These are phyloP conservation scores for Drosophila quadrilineata DNA, from an alignment of 1,140 invertebrate species.

Conservation along the genomic window DNA sequence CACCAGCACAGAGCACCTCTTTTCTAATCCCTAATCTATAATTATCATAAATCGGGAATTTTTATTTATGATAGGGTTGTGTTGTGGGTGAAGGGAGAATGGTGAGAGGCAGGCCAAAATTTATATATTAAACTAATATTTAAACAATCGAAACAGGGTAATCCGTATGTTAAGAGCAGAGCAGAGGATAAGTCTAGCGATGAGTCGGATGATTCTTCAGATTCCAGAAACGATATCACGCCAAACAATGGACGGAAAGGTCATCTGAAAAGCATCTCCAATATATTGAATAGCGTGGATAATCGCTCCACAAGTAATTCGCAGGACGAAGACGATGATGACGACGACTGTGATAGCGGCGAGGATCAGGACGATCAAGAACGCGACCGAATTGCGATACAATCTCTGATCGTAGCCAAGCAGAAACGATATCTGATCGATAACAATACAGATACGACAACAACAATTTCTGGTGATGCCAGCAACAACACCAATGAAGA, in stretches of 20 bases:
- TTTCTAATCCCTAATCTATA: too few relatives aligned
- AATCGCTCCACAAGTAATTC: slow-evolving; percentile 68
- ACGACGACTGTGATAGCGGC: slow-evolving; percentile 54
- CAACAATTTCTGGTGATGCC: too few relatives aligned
- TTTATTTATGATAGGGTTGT: too few relatives aligned
- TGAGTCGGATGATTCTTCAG: slow-evolving; percentile 71
- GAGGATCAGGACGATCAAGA: slow-evolving; percentile 27
- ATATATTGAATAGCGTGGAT: slow-evolving; percentile 60
- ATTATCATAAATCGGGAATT: too few relatives aligned
- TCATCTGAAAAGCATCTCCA: slow-evolving; percentile 51
- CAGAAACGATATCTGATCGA: slow-evolving; percentile 37
- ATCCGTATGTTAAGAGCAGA: slow-evolving; percentile 36
- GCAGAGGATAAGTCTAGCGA: slow-evolving; percentile 67
- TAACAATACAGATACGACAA: not conserved
- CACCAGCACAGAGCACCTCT: slow-evolving; percentile 4
- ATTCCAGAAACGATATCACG: slow-evolving; percentile 54
- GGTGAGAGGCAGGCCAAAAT: too few relatives aligned
- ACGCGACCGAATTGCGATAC: slow-evolving; percentile 38
- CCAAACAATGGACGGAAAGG: slow-evolving; percentile 10
- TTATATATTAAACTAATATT: slow-evolving; percentile 12
- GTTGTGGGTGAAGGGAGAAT: too few relatives aligned
- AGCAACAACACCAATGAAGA: slow-evolving; percentile 20
- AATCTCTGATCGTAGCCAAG: slow-evolving; percentile 52
- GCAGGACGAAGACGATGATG: slow-evolving; percentile 67
- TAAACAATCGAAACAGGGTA: slow-evolving; percentile 42